A percentile compares a stretch with the other conserved stretches of the same genome.
These are phyloP conservation scores for Poecilia latipinna DNA, from an alignment of 2,113 vertebrate species.

Conservation along the genomic window DNA sequence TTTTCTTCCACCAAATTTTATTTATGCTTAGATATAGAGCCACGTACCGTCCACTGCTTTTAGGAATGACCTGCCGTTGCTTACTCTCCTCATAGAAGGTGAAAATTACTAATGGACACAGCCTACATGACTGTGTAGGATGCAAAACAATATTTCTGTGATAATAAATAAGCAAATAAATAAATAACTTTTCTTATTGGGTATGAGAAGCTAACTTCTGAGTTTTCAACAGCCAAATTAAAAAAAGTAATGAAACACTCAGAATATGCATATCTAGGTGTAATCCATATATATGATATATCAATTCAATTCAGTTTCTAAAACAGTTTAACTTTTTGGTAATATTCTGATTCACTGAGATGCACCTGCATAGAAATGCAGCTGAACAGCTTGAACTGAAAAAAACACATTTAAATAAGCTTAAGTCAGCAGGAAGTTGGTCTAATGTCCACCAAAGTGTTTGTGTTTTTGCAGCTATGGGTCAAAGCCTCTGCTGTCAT, in stretches of 20 bases:
- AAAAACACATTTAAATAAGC: not conserved
- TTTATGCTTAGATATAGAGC: too few relatives aligned
- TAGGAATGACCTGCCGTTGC: too few relatives aligned
- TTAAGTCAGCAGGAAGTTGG: not conserved
- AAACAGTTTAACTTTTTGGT: not conserved
- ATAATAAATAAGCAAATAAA: too few relatives aligned
- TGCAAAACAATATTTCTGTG: too few relatives aligned
- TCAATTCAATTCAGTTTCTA: not conserved
- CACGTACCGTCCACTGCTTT: too few relatives aligned
- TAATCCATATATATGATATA: not conserved
- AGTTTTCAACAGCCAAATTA: too few relatives aligned
- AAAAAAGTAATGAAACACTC: not conserved
- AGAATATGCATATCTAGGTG: not conserved
- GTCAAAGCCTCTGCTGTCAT: slow-evolving; percentile 59
- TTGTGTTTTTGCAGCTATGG: slow-evolving; percentile 45
- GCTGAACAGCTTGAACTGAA: not conserved
- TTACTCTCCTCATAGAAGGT: too few relatives aligned
- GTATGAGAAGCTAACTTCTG: too few relatives aligned
- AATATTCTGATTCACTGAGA: not conserved
- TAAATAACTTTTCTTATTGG: too few relatives aligned
- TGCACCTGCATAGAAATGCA: not conserved
- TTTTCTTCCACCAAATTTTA: too few relatives aligned
- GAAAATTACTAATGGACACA: too few relatives aligned
- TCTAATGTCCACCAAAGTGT: not conserved
- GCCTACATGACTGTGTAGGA: too few relatives aligned